A percentile compares a stretch with the other conserved stretches of the same genome.
Conservation (phyloP, 2,888 invertebrate species). For the Caenorhabditis drosophilae region DNA sequence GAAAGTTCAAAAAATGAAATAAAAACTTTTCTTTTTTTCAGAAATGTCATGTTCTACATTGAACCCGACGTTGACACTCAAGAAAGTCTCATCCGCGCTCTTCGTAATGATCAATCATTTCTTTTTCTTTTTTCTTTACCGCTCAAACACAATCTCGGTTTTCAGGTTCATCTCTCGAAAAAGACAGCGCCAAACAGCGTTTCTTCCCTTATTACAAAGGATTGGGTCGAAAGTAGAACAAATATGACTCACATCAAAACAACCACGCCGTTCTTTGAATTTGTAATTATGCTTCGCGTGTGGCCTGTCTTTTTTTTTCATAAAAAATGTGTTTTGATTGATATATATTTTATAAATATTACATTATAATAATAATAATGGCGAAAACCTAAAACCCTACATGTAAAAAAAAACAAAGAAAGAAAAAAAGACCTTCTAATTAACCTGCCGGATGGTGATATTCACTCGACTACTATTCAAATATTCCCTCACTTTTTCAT, state of each 20-base stretch:
- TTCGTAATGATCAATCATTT: no score
- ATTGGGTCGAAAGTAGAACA: slow-evolving; percentile 10
- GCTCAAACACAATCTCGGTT: no score
- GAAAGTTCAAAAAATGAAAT: no score
- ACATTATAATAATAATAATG: neutral
- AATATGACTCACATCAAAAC: no score
- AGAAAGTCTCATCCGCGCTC: no score
- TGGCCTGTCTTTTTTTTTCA: no score
- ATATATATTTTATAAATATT: neutral
- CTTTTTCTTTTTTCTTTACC: no score
- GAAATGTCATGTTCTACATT: no score
- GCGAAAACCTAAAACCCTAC: neutral
- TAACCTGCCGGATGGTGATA: slow-evolving; percentile 92
- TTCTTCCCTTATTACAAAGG: slow-evolving; percentile 31
- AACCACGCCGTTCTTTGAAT: no score
- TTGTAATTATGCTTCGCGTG: no score
- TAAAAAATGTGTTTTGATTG: neutral
- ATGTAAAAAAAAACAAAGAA: neutral
- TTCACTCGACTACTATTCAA: slow-evolving; percentile 83
- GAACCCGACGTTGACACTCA: no score
- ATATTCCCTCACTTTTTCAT: slow-evolving; percentile 72
- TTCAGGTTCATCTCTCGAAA: slow-evolving; percentile 10
- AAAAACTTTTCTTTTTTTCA: no score
- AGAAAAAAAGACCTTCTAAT: slow-evolving; percentile 69
- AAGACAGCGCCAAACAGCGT: neutral